A percentile compares a stretch with the other conserved stretches of the same genome.
These are phyloP conservation scores for Diplodus sargus DNA, from an alignment of 2,797 vertebrate species.

Conservation along the genomic window DNA sequence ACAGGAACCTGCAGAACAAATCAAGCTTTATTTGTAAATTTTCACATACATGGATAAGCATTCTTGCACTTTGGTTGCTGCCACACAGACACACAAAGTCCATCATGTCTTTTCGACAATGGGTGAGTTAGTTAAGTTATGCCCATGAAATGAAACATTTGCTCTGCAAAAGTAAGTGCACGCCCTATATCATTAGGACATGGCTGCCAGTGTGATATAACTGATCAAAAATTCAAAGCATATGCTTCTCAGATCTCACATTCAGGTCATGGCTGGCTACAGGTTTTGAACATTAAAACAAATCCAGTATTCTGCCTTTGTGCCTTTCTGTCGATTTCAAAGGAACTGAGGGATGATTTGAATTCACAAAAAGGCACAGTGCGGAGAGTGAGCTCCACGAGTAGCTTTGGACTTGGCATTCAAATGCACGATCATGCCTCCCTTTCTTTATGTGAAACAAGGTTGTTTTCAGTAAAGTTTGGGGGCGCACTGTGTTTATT, in stretches of 20 bases:
- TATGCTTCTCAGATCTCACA: conserved; percentile 35
- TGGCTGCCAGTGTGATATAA: background rate
- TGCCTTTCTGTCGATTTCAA: conserved; percentile 3
- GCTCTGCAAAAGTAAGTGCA: background rate
- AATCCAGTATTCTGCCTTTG: conserved; percentile 21
- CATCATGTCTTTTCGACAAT: background rate
- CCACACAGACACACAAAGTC: background rate
- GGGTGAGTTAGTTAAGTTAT: background rate
- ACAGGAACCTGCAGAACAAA: conserved; percentile 91
- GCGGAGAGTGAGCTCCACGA: background rate
- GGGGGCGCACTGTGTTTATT: background rate
- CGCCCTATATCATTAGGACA: background rate
- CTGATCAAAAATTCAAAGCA: conserved; percentile 7
- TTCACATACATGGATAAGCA: conserved; percentile 18
- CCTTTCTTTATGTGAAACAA: background rate
- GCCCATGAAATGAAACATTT: background rate
- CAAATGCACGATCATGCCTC: background rate
- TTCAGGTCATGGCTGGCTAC: conserved; percentile 36
- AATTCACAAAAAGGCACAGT: conserved; percentile 25
- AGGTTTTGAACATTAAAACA: conserved; percentile 23
- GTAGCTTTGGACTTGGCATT: background rate
- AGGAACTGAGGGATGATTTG: conserved; percentile 4
- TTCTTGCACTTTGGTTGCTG: conserved; percentile 1
- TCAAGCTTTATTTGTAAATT: conserved; percentile 39
- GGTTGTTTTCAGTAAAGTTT: background rate